These are phyloP conservation scores for Metaphire vulgaris DNA, from an alignment of 1,140 invertebrate genomes.

Conservation along the genomic window DNA sequence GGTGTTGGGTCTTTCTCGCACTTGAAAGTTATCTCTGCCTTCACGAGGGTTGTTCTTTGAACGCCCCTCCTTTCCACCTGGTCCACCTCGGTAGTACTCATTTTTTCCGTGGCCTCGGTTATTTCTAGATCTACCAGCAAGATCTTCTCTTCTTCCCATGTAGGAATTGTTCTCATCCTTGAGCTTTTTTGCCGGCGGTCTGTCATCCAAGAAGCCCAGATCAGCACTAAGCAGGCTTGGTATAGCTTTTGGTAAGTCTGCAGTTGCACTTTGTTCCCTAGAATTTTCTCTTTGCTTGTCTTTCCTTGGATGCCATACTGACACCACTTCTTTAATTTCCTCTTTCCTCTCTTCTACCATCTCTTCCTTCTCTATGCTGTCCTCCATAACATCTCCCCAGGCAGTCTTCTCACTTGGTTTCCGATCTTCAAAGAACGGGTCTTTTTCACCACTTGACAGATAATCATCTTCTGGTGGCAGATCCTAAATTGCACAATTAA, in stretches of 20 bases:
- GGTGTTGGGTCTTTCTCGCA: neutral
- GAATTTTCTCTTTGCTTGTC: neutral
- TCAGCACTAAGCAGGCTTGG: neutral
- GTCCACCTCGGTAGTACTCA: slow-evolving; percentile 43
- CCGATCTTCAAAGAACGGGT: neutral
- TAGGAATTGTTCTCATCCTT: slow-evolving; percentile 32
- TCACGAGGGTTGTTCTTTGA: slow-evolving; percentile 26
- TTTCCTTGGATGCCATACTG: neutral
- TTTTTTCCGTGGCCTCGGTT: slow-evolving; percentile 39
- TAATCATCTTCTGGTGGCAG: neutral
- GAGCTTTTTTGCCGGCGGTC: slow-evolving; percentile 35
- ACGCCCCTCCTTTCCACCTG: slow-evolving; percentile 30
- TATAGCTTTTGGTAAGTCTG: slow-evolving; percentile 7
- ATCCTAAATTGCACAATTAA: no score
- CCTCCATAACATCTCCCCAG: slow-evolving; percentile 3
- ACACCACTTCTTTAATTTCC: neutral
- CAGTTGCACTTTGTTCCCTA: neutral
- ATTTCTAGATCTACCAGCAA: slow-evolving; percentile 35
- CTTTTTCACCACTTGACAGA: slow-evolving; percentile 3
- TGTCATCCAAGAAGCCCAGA: slow-evolving; percentile 24
- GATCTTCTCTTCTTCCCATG: slow-evolving; percentile 28
- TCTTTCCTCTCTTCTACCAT: neutral
- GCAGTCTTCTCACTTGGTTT: neutral
- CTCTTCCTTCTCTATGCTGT: slow-evolving; percentile 1
- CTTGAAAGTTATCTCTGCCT: slow-evolving; percentile 29